Evolutionary conservation across 2,888 invertebrate species (phyloP).

Genomic region (Drosophila tanythrix): DNA sequence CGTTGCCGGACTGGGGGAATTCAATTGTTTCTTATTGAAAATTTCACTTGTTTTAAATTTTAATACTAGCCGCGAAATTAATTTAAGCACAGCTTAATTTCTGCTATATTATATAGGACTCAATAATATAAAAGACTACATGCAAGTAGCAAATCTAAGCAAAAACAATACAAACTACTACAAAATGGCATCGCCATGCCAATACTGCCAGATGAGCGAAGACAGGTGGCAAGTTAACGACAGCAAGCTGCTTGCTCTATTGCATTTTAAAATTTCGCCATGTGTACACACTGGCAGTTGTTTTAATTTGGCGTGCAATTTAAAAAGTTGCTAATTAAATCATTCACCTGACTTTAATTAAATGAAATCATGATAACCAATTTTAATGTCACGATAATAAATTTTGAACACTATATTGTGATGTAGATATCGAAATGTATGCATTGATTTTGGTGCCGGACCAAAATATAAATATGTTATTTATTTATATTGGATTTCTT

Average conservation of each 20-base stretch:
- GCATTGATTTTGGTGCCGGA: conserved; percentile 30
- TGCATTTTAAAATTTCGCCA: fast-evolving
- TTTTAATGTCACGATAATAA: background rate
- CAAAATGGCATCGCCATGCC: too few relatives aligned
- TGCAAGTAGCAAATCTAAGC: background rate
- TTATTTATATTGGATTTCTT: background rate
- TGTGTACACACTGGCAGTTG: conserved; percentile 13
- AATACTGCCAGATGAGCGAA: conserved; percentile 20
- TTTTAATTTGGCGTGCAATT: background rate
- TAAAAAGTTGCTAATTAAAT: conserved; percentile 35
- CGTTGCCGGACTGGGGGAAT: background rate
- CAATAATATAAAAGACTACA: background rate
- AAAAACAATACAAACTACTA: background rate
- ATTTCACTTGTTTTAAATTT: background rate
- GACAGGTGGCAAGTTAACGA: background rate
- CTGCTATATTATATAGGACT: background rate
- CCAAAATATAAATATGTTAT: background rate
- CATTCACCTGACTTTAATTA: conserved; percentile 19
- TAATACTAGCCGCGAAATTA: background rate
- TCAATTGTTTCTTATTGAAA: background rate
- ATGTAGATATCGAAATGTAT: background rate
- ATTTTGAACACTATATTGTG: background rate
- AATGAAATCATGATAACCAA: conserved; percentile 20
- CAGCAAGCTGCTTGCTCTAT: conserved; percentile 27
- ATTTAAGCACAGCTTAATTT: background rate